phyloP scores from a whole-genome alignment of 2,113 vertebrate species.

The pig (Sus scrofa) region T2T-Sscrofa CM000830.6:124236001-124236500 shows the following conservation, averaged over 20 bases:
- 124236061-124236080: background rate
- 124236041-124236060: background rate
- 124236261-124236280: background rate
- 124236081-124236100: background rate
- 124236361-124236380: background rate
- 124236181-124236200: background rate
- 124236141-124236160: background rate
- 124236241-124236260: background rate
- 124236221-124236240: background rate
- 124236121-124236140: background rate
- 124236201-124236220: background rate
- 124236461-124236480: background rate
- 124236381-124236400: background rate
- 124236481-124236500: fast-evolving
- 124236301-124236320: background rate
- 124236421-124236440: background rate
- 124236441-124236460: background rate
- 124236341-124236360: background rate
- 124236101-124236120: background rate
- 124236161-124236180: background rate
- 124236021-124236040: background rate
- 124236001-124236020: background rate
- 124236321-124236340: background rate
- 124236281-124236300: background rate
- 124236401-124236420: background rate